Evolutionary conservation across 2,888 invertebrate species (phyloP).

Genomic region (Acleris emargana): DNA sequence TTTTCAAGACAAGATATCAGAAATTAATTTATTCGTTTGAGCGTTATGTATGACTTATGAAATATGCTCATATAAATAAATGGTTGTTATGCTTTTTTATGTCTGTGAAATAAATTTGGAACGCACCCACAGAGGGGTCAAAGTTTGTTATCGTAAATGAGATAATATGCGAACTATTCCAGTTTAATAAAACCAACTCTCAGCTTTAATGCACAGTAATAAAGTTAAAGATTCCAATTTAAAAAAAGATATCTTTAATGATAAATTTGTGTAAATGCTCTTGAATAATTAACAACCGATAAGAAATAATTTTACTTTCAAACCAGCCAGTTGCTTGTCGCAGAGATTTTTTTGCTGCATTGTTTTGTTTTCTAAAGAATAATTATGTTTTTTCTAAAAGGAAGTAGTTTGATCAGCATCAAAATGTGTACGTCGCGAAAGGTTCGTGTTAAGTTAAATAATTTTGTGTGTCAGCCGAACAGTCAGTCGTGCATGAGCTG

Average conservation of each 20-base stretch:
- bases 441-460: conserved; percentile 59
- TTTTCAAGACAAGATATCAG: too few species aligned
- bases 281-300: conserved; percentile 51
- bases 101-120: conserved; percentile 12
- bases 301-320: conserved; percentile 54
- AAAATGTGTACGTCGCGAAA: conserved; percentile 70
- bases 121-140: conserved; percentile 49
- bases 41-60: too few species aligned
- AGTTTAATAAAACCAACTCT: conserved; percentile 30
- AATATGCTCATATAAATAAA: too few species aligned
- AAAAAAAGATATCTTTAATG: conserved; percentile 38
- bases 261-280: conserved; percentile 66
- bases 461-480: conserved; percentile 37
- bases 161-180: conserved; percentile 25
- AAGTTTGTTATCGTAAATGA: conserved; percentile 47
- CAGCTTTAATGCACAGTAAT: conserved; percentile 20
- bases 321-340: conserved; percentile 47
- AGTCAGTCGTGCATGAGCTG: conserved; percentile 57
- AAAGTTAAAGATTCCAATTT: conserved; percentile 38
- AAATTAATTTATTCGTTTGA: too few species aligned
- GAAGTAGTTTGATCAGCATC: conserved; percentile 69
- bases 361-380: conserved; percentile 46
- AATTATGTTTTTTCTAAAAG: conserved; percentile 69
- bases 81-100: too few species aligned
- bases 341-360: conserved; percentile 46